Evolutionary conservation across 2,113 vertebrate species (phyloP).

Genomic region (Conger conger): DNA sequence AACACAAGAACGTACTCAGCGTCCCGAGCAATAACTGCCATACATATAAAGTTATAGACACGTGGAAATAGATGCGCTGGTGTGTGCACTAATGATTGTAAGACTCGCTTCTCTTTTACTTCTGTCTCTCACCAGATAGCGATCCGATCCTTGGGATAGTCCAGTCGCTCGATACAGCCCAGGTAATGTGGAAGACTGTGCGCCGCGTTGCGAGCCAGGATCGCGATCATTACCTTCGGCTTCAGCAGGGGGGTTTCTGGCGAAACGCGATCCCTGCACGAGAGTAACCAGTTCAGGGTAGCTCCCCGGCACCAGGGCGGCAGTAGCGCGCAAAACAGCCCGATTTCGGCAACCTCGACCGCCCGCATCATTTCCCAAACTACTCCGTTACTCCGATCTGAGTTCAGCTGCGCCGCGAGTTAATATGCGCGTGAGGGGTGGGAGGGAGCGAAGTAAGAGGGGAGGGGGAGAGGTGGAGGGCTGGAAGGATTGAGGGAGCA

Average conservation of each 20-base stretch:
- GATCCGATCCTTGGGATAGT: slow-evolving; percentile 86
- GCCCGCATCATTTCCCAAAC: slow-evolving; percentile 57
- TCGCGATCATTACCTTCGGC: slow-evolving; percentile 83
- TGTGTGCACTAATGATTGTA: not conserved
- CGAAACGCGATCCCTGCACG: slow-evolving; percentile 47
- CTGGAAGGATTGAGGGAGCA: slow-evolving; percentile 24
- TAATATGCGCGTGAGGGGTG: not conserved
- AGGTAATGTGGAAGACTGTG: slow-evolving; percentile 83
- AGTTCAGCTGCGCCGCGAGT: slow-evolving; percentile 16
- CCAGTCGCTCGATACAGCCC: slow-evolving; percentile 86
- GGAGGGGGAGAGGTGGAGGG: slow-evolving; percentile 18
- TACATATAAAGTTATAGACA: not conserved
- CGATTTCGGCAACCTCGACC: slow-evolving; percentile 42
- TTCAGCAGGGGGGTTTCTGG: slow-evolving; percentile 77
- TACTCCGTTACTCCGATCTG: slow-evolving; percentile 31
- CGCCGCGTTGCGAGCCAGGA: slow-evolving; percentile 84
- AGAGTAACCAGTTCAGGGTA: slow-evolving; percentile 50
- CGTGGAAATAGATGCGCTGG: not conserved
- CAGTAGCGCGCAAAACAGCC: slow-evolving; percentile 51
- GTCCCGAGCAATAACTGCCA: not conserved
- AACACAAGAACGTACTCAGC: slow-evolving; percentile 7
- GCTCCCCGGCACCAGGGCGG: slow-evolving; percentile 39
- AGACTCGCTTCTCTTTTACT: not conserved
- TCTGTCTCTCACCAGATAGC: slow-evolving; percentile 81
- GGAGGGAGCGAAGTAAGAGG: slow-evolving; percentile 3